Base-by-base conservation (phyloP, 2,888 invertebrate species). In the Halictus ligatus region DNA sequence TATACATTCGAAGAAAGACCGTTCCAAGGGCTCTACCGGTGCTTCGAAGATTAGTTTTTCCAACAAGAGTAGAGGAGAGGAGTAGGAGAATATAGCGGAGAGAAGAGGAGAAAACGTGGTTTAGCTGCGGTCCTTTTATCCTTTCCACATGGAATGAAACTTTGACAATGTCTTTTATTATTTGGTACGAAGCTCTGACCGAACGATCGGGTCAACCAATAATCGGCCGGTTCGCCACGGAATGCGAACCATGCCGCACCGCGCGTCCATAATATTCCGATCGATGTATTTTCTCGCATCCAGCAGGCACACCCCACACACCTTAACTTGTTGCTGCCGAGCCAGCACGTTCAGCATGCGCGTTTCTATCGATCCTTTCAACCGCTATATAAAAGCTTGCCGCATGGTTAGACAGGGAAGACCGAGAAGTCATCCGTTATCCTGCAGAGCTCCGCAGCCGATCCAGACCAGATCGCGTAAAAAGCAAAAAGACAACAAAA, bases 251-350 rank as follows among this genome's bases (percentile, higher is more conserved):
- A 75, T 35, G 35, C 35, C 35, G 35, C 69, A 60, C 35, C 60
- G 77, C 72, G 64, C 35, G 69, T 40, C 43, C 79, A 78, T 81
- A 84, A 89, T 88, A 88, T 89, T 86, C 85, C 69, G 58, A 75
- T 81, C 75, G 87, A 74, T 78, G 73, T 64, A 64, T 83, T 87
- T 86, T 87, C 85, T 58, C 58, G n/a, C 58, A 58, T 1, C 58
- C n/a, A 29, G 79, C 83, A 89, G 91, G 83, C 89, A 90, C 91
- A 91, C 90, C 87, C 90, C 64, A 64, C 89, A 84, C 88, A 82
- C 86, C 84, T 92, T 87, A 92, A 94, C 95, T 95, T 95, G 95
- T 95, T 95, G 95, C 95, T 94, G 93, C 88, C 85, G 75, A 40
- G 43, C 54, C 69, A 72, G 25, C 25, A 58, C 35, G 79, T 92